Evolutionary conservation across 2,888 invertebrate species (phyloP).

Genomic region (Drosophila rubida): DNA sequence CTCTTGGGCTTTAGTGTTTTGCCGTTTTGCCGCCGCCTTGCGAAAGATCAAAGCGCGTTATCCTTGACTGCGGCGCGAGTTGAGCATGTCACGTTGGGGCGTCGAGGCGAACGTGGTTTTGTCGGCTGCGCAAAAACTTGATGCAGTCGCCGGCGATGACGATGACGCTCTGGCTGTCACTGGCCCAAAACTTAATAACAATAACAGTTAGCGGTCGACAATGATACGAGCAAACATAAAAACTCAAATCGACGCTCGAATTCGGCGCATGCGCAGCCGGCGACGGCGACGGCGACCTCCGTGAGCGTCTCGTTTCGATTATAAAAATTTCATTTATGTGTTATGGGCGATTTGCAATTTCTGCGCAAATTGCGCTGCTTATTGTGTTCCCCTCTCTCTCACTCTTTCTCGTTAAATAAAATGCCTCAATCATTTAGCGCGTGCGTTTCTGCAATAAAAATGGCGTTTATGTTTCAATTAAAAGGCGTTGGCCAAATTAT

Average conservation of each 20-base stretch:
- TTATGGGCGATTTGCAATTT: constrained; percentile 79
- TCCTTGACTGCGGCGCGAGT: constrained; percentile 37
- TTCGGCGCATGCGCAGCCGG: constrained; percentile 58
- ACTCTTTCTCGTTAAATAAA: constrained; percentile 56
- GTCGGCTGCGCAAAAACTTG: constrained; percentile 37
- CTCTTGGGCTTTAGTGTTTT: constrained; percentile 5
- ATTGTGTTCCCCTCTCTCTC: background rate
- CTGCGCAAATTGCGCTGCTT: constrained; percentile 65
- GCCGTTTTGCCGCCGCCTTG: constrained; percentile 29
- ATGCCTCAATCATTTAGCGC: constrained; percentile 70
- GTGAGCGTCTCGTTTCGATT: constrained; percentile 70
- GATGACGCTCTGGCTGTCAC: constrained; percentile 55
- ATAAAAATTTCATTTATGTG: constrained; percentile 79
- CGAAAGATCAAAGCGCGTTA: constrained; percentile 65
- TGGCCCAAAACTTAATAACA: constrained; percentile 66
- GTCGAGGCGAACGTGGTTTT: constrained; percentile 46
- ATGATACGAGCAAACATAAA: constrained; percentile 33
- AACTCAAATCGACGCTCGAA: constrained; percentile 33
- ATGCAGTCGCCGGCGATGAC: constrained; percentile 28
- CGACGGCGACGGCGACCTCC: constrained; percentile 53
- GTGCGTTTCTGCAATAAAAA: constrained; percentile 74
- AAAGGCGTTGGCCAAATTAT: constrained; percentile 56
- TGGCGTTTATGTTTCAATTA: constrained; percentile 76
- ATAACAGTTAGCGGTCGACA: constrained; percentile 52
- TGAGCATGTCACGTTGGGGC: constrained; percentile 55